phyloP scores from a whole-genome alignment of 1,140 invertebrate species.

The Caenorhabditis latens region DNA sequence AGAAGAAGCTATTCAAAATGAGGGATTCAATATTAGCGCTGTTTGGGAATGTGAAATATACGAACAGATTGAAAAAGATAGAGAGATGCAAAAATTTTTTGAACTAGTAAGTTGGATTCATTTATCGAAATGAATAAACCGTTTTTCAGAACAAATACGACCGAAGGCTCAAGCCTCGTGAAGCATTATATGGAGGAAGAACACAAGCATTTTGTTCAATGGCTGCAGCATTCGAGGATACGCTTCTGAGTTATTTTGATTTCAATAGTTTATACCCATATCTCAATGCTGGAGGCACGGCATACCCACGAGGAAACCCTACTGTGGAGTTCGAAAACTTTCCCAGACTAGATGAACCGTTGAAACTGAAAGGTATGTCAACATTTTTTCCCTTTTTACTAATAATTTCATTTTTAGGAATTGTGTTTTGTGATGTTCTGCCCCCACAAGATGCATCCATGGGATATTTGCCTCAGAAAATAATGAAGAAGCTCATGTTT shows the following conservation, averaged over 20 bases:
- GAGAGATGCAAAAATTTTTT: neutral
- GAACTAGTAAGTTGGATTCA: neutral
- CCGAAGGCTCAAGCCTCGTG: neutral
- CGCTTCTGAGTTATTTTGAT: neutral
- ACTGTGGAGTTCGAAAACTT: neutral
- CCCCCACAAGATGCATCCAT: neutral
- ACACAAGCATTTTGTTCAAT: neutral
- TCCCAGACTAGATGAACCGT: neutral
- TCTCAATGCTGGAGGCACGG: neutral
- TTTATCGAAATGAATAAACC: neutral
- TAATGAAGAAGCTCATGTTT: neutral
- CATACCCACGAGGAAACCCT: neutral
- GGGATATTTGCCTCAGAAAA: neutral
- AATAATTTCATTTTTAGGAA: neutral
- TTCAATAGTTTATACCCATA: neutral
- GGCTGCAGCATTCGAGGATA: neutral
- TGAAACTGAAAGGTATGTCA: neutral
- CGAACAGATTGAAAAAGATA: neutral
- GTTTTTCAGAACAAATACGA: neutral
- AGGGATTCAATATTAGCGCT: neutral
- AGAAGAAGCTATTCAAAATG: neutral
- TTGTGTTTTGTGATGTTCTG: neutral
- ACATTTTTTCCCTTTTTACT: too few species aligned
- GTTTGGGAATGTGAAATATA: neutral
- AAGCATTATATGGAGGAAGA: neutral